Percentiles rank a stretch among this genome's conserved stretches.
Evolutionary conservation across 2,888 invertebrate genomes (phyloP).

Genomic region (Aquatica leii): DNA sequence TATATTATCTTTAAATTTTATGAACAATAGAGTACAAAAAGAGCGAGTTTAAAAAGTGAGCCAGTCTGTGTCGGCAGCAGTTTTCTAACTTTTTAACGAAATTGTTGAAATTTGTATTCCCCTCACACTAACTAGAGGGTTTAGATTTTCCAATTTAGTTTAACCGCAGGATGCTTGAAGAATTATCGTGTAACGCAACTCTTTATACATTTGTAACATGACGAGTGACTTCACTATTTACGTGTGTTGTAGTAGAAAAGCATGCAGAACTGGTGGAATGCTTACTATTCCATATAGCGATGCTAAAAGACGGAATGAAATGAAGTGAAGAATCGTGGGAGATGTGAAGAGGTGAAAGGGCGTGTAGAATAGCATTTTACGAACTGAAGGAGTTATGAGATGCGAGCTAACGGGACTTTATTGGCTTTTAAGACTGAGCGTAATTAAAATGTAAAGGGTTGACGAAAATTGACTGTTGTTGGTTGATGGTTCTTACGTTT

Average conservation of each 20-base stretch:
- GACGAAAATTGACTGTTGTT: conserved; percentile 44
- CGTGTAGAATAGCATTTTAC: conserved; percentile 49
- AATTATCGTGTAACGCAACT: conserved; percentile 41
- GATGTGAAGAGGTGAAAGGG: conserved; percentile 40
- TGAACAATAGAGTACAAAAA: conserved; percentile 43
- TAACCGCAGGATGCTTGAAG: conserved; percentile 47
- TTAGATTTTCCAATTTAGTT: conserved; percentile 55
- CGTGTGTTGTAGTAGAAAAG: background rate
- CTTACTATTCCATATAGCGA: conserved; percentile 15
- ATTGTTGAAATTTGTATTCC: conserved; percentile 57
- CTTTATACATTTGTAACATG: conserved; percentile 38
- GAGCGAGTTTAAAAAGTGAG: conserved; percentile 25
- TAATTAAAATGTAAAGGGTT: conserved; percentile 56
- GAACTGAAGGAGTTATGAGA: conserved; percentile 54
- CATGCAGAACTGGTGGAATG: conserved; percentile 1
- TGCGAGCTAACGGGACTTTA: conserved; percentile 55
- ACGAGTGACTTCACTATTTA: conserved; percentile 40
- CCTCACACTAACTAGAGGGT: conserved; percentile 51
- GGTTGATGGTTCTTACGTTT: conserved; percentile 37
- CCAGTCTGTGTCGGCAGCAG: conserved; percentile 46
- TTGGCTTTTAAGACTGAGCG: conserved; percentile 54
- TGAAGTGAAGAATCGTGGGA: conserved; percentile 33
- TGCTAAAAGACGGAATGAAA: conserved; percentile 34
- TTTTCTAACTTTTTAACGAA: conserved; percentile 57
- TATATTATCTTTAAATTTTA: conserved; percentile 47